These are phyloP conservation scores for Ctenoplectra terminalis DNA, from an alignment of 1,140 invertebrate species.

Conservation along the genomic window DNA sequence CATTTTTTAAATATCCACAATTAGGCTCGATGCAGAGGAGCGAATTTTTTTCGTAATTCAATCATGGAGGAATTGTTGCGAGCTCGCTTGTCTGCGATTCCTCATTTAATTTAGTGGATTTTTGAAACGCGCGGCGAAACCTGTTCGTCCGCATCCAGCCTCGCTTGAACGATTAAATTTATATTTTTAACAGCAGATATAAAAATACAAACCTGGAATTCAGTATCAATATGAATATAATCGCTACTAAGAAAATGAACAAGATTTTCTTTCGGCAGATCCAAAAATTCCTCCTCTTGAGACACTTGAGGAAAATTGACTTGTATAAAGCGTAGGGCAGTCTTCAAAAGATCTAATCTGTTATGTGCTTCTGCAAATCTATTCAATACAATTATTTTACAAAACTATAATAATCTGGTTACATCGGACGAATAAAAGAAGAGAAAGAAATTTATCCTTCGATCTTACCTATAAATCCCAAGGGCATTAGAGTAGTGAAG, in stretches of 20 bases:
- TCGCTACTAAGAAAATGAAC: constrained; percentile 93
- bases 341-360: constrained; percentile 90
- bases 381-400: constrained; percentile 31
- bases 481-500: constrained; percentile 95
- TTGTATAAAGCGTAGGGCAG: constrained; percentile 93
- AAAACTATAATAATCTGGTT: not conserved
- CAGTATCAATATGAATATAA: constrained; percentile 94
- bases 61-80: too few relatives aligned
- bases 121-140: too few relatives aligned
- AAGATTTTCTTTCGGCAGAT: constrained; percentile 91
- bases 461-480: constrained; percentile 89
- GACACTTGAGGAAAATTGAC: constrained; percentile 92
- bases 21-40: too few relatives aligned
- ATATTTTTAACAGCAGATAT: not conserved
- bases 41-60: too few relatives aligned
- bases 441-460: not conserved
- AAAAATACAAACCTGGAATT: constrained; percentile 89
- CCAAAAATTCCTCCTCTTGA: constrained; percentile 94
- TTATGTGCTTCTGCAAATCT: constrained; percentile 97
- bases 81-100: too few relatives aligned
- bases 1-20: not conserved
- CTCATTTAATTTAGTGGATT: too few relatives aligned
- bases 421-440: not conserved
- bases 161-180: not conserved
- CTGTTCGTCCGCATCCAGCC: too few relatives aligned